Evolutionary conservation across 1,140 invertebrate species (phyloP).

Genomic region (Apolygus lucorum): DNA sequence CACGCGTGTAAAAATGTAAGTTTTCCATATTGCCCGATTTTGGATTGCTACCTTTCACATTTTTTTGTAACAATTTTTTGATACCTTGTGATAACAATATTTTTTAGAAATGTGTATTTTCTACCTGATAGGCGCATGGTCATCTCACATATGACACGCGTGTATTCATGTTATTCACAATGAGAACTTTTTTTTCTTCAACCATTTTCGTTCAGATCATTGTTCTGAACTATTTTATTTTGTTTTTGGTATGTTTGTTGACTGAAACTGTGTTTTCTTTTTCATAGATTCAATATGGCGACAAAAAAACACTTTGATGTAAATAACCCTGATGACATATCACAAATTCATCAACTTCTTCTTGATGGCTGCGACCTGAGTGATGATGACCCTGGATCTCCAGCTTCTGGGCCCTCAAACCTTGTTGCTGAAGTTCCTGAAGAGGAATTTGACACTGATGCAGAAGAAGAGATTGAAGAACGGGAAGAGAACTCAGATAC

Average conservation of each 20-base stretch:
- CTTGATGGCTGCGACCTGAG: slow-evolving; percentile 26
- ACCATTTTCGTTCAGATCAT: slow-evolving; percentile 23
- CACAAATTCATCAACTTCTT: slow-evolving; percentile 27
- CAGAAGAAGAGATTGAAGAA: slow-evolving; percentile 26
- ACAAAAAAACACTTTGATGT: slow-evolving; percentile 25
- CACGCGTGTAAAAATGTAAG: slow-evolving; percentile 24
- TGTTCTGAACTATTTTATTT: slow-evolving; percentile 24
- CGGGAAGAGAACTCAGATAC: slow-evolving; percentile 25
- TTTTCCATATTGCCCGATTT: slow-evolving; percentile 18
- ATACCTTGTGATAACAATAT: slow-evolving; percentile 26
- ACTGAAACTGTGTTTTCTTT: slow-evolving; percentile 25
- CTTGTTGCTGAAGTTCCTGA: no score
- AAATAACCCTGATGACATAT: slow-evolving; percentile 26
- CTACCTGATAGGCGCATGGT: slow-evolving; percentile 22
- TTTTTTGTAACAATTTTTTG: slow-evolving; percentile 22
- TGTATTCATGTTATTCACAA: slow-evolving; percentile 24
- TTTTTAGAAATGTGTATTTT: slow-evolving; percentile 24
- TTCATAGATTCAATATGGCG: slow-evolving; percentile 20
- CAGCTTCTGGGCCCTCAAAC: no score
- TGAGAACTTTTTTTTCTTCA: slow-evolving; percentile 23
- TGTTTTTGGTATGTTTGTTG: slow-evolving; percentile 24
- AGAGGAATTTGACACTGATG: slow-evolving; percentile 23
- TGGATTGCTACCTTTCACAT: slow-evolving; percentile 18
- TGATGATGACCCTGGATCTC: no score
- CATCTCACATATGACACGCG: slow-evolving; percentile 24